These are phyloP conservation scores for Pluvianellus socialis DNA, from an alignment of 2,113 vertebrate genomes.

Conservation along the genomic window DNA sequence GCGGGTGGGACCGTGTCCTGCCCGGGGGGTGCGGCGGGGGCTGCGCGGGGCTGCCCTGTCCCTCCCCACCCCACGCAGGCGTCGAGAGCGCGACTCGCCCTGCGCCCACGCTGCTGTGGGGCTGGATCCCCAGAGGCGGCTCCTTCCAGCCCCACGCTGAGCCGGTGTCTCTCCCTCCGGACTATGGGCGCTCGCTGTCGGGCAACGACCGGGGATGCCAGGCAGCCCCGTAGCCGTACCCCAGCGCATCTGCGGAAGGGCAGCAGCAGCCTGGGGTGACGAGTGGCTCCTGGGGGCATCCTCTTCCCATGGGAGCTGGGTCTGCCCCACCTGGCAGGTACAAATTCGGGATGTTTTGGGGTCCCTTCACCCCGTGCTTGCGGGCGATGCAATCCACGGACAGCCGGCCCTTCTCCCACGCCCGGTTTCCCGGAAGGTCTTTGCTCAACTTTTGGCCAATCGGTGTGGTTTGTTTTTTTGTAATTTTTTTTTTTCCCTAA, in stretches of 20 bases:
- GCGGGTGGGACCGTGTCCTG: too few relatives aligned
- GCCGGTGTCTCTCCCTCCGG: not conserved
- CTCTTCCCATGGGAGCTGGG: accelerated
- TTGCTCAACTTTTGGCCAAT: not conserved
- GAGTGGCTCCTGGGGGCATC: accelerated
- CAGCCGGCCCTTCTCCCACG: not conserved
- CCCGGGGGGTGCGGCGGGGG: accelerated
- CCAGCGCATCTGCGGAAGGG: accelerated
- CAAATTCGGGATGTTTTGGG: accelerated
- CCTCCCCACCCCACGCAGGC: too few relatives aligned
- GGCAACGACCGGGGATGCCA: accelerated
- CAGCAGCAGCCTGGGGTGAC: not conserved
- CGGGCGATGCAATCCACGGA: accelerated
- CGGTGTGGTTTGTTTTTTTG: not conserved
- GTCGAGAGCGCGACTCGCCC: too few relatives aligned
- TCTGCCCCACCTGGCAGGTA: accelerated
- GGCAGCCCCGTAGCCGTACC: accelerated
- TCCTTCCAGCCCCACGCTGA: not conserved
- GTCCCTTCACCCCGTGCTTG: accelerated
- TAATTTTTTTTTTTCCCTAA: not conserved
- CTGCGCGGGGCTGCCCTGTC: not conserved
- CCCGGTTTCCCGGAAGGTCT: accelerated
- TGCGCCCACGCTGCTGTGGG: not conserved
- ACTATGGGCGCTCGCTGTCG: accelerated
- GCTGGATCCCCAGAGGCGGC: not conserved